Base-by-base conservation (phyloP, 2,113 vertebrate genomes). In the Rhea americana region DNA sequence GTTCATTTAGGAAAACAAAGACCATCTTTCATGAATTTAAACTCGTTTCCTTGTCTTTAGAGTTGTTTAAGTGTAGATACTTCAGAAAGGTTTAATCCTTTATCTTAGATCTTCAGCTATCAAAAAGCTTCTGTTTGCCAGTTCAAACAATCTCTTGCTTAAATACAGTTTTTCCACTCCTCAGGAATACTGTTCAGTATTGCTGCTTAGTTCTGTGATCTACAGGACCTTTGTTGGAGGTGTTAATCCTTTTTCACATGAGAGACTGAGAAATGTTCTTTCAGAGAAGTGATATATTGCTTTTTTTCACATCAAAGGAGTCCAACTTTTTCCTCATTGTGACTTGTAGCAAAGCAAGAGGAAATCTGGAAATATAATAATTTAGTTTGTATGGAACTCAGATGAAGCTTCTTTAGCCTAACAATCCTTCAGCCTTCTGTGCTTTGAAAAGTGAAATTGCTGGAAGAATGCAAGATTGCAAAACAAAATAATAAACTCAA, bases 201-300 rank as follows among this genome's bases (percentile, higher is more conserved):
- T 93, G 94, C 96, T 97, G 96, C 96, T 97, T 77, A 89, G 95
- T 95, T 96, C 97, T 98, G 97, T 97, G 97, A 97, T 97, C 98
- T 92, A 87, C 95, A 91, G 89, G 96, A 98, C 97, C 97, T 98
- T 98, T 98, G 98, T 97, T 97, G 97, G 97, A 97, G 97, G 97
- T 98, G 97, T 97, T 98, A 98, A 98, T 98, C 98, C 98, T 97
- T 98, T 98, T 97, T 98, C 98, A 98, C 98, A 98, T 97, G 97
- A 98, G 97, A 98, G 98, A 97, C 97, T 98, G 96, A 98, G 98
- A 98, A 98, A 97, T 91, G 97, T 80, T 96, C 98, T 98, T 98
- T 98, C 96, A 97, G 97, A 96, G 95, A 96, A 97, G 96, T 98
- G 97, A 98, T 98, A 98, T 97, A 98, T 97, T 98, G 97, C 96